phyloP scores from a whole-genome alignment of 2,888 invertebrate genomes.

The Agriopis leucophaearia region DNA sequence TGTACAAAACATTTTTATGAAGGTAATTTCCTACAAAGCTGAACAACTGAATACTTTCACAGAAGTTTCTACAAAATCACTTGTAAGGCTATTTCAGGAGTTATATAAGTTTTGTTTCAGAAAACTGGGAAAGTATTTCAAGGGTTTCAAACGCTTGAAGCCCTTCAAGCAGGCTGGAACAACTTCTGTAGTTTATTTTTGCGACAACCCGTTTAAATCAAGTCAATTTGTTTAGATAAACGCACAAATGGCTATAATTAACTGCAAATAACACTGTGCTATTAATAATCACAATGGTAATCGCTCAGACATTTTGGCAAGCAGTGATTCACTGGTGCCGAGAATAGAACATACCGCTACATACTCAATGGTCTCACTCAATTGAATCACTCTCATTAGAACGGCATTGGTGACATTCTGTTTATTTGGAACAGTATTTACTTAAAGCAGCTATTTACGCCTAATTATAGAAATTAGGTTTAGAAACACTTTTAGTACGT shows the following conservation, averaged over 20 bases:
- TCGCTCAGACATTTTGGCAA: slow-evolving; percentile 48
- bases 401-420: slow-evolving; percentile 29
- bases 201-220: neutral
- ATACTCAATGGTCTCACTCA: slow-evolving; percentile 32
- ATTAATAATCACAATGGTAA: slow-evolving; percentile 41
- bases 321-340: slow-evolving; percentile 43
- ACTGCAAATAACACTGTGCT: slow-evolving; percentile 11
- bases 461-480: too few relatives aligned
- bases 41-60: neutral
- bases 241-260: slow-evolving; percentile 5
- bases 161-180: neutral
- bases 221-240: neutral
- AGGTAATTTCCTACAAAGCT: neutral
- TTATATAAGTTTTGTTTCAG: slow-evolving; percentile 5
- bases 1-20: neutral
- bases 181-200: neutral
- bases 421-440: slow-evolving; percentile 24
- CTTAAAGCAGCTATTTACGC: too few relatives aligned
- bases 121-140: slow-evolving; percentile 11
- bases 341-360: slow-evolving; percentile 43
- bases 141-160: neutral
- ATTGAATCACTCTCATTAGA: slow-evolving; percentile 44
- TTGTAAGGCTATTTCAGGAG: slow-evolving; percentile 1
- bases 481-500: too few relatives aligned
- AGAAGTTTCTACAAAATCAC: slow-evolving; percentile 5